A percentile compares a stretch with the other conserved stretches of the same genome.
These are phyloP conservation scores for Chalcosyrphus nemorum DNA, from an alignment of 2,888 invertebrate species.

Conservation along the genomic window DNA sequence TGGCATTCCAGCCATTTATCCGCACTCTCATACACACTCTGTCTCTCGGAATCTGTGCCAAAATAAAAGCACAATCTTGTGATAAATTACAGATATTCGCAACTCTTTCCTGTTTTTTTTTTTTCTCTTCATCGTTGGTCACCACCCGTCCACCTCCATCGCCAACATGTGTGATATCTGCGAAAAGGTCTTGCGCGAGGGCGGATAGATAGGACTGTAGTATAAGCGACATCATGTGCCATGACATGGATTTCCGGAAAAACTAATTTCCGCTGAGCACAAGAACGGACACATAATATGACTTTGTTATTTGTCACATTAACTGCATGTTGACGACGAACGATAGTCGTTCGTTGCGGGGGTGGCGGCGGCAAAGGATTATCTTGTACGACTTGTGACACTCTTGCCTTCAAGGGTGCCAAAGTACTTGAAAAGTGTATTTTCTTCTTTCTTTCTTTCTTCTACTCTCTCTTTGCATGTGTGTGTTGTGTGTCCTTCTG, in stretches of 20 bases:
- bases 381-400: conserved; percentile 64
- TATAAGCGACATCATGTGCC: conserved; percentile 61
- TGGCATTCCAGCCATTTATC: conserved; percentile 55
- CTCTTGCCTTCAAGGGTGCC: conserved; percentile 43
- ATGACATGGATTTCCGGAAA: conserved; percentile 71
- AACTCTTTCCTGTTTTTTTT: conserved; percentile 57
- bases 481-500: conserved; percentile 49
- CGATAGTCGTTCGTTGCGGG: conserved; percentile 9
- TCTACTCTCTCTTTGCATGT: background rate
- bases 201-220: conserved; percentile 27
- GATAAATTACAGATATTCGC: conserved; percentile 71
- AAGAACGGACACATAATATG: conserved; percentile 71
- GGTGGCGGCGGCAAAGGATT: conserved; percentile 42
- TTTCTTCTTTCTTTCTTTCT: background rate
- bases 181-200: conserved; percentile 16
- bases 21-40: conserved; percentile 28
- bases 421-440: conserved; percentile 16
- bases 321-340: conserved; percentile 69
- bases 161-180: conserved; percentile 1
- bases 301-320: conserved; percentile 72
- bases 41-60: conserved; percentile 47
- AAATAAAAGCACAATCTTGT: conserved; percentile 69
- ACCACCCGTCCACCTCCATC: background rate
- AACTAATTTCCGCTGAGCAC: conserved; percentile 69
- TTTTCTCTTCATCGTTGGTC: background rate